Conservation (phyloP, 2,888 invertebrate species). For the Tetranychus piercei region DNA sequence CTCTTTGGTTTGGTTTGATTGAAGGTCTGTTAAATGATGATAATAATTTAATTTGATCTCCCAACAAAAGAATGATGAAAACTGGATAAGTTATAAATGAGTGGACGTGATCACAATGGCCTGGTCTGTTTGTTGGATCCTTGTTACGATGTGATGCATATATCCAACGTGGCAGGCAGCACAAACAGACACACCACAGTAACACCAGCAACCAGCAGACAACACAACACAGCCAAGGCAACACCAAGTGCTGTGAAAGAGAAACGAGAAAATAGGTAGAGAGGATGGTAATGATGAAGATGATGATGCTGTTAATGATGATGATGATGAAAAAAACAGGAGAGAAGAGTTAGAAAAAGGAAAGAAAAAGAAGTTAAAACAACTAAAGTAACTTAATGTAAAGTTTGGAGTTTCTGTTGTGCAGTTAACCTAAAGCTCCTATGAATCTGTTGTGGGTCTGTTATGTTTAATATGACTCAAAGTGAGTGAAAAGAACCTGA, state of each 20-base stretch:
- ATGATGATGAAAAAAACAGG: not conserved
- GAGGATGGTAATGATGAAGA: not conserved
- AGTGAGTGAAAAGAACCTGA: too few relatives aligned
- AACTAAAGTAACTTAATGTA: not conserved
- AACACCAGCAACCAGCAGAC: not conserved
- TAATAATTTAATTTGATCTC: not conserved
- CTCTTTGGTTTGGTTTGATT: not conserved
- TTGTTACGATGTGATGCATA: not conserved
- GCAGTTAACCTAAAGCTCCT: too few relatives aligned
- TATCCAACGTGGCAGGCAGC: not conserved
- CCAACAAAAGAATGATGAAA: not conserved
- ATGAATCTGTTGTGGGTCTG: too few relatives aligned
- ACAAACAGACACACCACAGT: not conserved
- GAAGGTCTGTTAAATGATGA: not conserved
- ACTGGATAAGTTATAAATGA: not conserved
- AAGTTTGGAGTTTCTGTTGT: not conserved
- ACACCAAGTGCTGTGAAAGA: not conserved
- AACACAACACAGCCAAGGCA: not conserved
- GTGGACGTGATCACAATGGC: not conserved
- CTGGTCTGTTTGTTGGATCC: not conserved
- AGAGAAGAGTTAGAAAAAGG: not conserved
- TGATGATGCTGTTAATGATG: not conserved
- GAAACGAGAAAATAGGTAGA: not conserved
- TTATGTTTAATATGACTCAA: too few relatives aligned
- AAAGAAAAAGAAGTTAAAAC: not conserved